A percentile compares a stretch with the other conserved stretches of the same genome.
phyloP scores from a whole-genome alignment of 2,888 invertebrate species.

The Taenaris catops region DNA sequence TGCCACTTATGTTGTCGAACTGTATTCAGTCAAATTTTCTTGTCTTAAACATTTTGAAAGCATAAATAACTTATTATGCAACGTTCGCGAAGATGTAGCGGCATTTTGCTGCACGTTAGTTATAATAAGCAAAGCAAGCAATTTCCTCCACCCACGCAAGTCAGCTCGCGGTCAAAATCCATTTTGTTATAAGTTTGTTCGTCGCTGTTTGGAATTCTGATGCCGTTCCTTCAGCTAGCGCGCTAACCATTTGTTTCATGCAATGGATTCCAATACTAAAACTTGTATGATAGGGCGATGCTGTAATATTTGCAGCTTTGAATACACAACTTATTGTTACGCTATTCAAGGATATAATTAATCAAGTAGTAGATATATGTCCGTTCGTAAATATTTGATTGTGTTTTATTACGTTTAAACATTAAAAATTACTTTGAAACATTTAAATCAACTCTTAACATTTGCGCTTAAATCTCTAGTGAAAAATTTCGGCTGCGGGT shows the following conservation, averaged over 20 bases:
- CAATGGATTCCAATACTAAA: not conserved
- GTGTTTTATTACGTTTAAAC: too few relatives aligned
- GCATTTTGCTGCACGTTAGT: constrained; percentile 27
- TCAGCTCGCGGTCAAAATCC: constrained; percentile 26
- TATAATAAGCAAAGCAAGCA: constrained; percentile 26
- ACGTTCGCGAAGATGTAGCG: constrained; percentile 14
- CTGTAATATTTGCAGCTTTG: constrained; percentile 1
- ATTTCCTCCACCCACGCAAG: constrained; percentile 27
- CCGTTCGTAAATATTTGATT: too few relatives aligned
- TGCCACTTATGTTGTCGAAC: too few relatives aligned
- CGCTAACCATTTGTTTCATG: constrained; percentile 14
- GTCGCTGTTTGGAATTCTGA: constrained; percentile 21
- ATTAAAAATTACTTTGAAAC: too few relatives aligned
- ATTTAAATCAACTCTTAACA: too few relatives aligned
- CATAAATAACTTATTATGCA: constrained; percentile 20
- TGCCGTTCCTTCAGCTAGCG: constrained; percentile 13
- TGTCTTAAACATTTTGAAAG: constrained; percentile 4
- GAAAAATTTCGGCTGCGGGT: too few relatives aligned
- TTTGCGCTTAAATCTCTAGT: too few relatives aligned
- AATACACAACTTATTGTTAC: constrained; percentile 2
- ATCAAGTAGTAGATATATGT: too few relatives aligned
- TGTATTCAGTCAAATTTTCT: too few relatives aligned
- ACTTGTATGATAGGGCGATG: constrained; percentile 2
- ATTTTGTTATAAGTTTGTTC: constrained; percentile 23
- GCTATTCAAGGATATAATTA: too few relatives aligned